phyloP scores from a whole-genome alignment of 2,797 vertebrate species.

The Platalea minor region DNA sequence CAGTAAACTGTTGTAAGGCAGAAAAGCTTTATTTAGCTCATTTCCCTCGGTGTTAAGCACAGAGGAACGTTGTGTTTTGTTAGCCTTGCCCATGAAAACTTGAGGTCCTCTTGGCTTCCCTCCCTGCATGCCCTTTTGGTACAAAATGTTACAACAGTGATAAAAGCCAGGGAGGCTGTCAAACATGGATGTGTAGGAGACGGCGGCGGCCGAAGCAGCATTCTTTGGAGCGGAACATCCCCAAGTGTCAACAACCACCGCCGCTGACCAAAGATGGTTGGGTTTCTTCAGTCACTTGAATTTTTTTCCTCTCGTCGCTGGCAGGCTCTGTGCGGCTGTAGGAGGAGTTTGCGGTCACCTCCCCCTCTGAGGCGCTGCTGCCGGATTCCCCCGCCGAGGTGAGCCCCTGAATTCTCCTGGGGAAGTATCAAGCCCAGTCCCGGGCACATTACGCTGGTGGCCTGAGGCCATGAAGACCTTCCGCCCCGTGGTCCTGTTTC shows the following conservation, averaged over 20 bases:
- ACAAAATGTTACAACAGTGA: not conserved
- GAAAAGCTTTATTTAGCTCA: not conserved
- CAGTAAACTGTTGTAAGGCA: not conserved
- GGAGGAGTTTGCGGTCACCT: slow-evolving; percentile 36
- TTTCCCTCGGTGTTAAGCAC: not conserved
- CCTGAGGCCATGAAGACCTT: not conserved
- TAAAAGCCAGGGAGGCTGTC: not conserved
- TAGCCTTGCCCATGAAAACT: not conserved
- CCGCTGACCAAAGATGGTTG: slow-evolving; percentile 62
- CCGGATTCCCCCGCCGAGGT: not conserved
- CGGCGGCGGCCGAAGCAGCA: not conserved
- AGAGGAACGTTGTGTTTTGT: not conserved
- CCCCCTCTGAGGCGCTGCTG: not conserved
- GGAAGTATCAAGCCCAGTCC: not conserved
- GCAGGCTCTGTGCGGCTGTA: not conserved
- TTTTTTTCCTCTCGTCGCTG: not conserved
- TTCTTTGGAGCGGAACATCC: slow-evolving; percentile 29
- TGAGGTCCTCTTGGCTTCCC: not conserved
- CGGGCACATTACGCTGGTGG: not conserved
- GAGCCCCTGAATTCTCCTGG: not conserved
- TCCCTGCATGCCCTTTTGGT: not conserved
- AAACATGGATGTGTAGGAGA: not conserved
- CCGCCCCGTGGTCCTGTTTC: not conserved
- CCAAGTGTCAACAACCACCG: not conserved
- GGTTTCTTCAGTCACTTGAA: slow-evolving; percentile 1